Base-by-base conservation (phyloP, 1,140 invertebrate species). In the Bombus terrestris region DNA sequence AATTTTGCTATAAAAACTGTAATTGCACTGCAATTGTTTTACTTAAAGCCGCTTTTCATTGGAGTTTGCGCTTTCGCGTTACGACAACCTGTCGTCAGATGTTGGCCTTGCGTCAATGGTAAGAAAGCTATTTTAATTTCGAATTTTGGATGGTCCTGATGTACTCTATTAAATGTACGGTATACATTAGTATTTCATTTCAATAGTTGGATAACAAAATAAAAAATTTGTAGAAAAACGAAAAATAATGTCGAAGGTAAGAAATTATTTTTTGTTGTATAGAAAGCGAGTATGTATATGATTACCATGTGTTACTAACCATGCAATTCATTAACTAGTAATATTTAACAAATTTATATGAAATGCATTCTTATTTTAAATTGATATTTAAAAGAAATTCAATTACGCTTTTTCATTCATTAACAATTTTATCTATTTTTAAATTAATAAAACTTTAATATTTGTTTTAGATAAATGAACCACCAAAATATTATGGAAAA, bases 401-500 rank as follows among this genome's bases (percentile, higher is more conserved):
- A 28, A 15, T 18, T 57, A 47, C 15, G 32, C 1, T 75, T 68
- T 32, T 37, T 77, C 28, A 62, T 83, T 35, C 53, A 6, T 39
- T 66, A 12, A 12, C 59, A 37, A 68, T 71, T 74, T 35, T 41
- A 8, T 66, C 9, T 22, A 59, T 8, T 64, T 79, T 28, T 69
- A 35, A 69, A 73, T 62, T 10, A 66, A 73, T 59, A 13, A 53
- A 75, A 89, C 28, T 75, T 28, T 66, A 6, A 35, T 69, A 83
- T 73, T 74, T 86, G 84, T 89, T 69, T 72, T 80, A 93, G 91
- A 94, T 93, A 93, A 89, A 82, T 59, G 93, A 94, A 37, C 62
- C 74, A 76, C 92, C 91, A 82, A 95, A 94, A 90, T 94, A 93
- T 80, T 95, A 92, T 89, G 95, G 95, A 73, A 95, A 93, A 77